phyloP scores from a whole-genome alignment of 2,797 vertebrate species.

The Tauraco hartlaubi region DNA sequence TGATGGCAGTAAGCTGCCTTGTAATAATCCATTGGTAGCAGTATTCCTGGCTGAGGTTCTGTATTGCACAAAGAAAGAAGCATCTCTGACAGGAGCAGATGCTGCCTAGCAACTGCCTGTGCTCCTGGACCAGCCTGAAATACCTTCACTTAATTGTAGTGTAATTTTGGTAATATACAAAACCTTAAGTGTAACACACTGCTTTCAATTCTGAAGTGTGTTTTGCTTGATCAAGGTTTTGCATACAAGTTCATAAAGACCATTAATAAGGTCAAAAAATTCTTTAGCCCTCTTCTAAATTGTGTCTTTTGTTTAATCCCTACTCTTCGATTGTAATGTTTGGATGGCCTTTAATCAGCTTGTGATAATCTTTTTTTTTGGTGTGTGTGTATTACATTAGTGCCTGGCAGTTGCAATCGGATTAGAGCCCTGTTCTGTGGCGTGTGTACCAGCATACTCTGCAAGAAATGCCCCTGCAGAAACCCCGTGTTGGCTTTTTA shows the following conservation, averaged over 20 bases:
- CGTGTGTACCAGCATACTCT: not conserved
- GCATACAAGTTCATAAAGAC: not conserved
- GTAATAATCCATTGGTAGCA: slow-evolving; percentile 69
- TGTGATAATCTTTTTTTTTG: slow-evolving; percentile 53
- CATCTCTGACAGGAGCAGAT: slow-evolving; percentile 66
- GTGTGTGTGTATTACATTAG: slow-evolving; percentile 64
- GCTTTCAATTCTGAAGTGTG: not conserved
- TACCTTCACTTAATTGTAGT: slow-evolving; percentile 56
- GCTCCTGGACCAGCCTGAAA: slow-evolving; percentile 27
- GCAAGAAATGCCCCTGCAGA: not conserved
- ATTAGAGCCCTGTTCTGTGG: slow-evolving; percentile 35
- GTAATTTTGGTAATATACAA: not conserved
- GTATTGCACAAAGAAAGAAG: slow-evolving; percentile 49
- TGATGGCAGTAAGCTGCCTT: slow-evolving; percentile 73
- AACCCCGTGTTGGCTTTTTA: not conserved
- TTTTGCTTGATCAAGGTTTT: not conserved
- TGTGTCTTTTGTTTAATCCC: slow-evolving; percentile 52
- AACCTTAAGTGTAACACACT: not conserved
- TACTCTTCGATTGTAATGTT: slow-evolving; percentile 51
- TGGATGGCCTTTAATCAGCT: slow-evolving; percentile 74
- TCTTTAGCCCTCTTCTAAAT: not conserved
- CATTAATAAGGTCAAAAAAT: slow-evolving; percentile 39
- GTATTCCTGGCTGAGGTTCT: slow-evolving; percentile 53
- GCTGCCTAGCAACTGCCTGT: slow-evolving; percentile 74
- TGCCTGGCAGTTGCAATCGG: slow-evolving; percentile 53